Conservation (phyloP, 2,888 invertebrate species). For the Dascillus cervinus region DNA sequence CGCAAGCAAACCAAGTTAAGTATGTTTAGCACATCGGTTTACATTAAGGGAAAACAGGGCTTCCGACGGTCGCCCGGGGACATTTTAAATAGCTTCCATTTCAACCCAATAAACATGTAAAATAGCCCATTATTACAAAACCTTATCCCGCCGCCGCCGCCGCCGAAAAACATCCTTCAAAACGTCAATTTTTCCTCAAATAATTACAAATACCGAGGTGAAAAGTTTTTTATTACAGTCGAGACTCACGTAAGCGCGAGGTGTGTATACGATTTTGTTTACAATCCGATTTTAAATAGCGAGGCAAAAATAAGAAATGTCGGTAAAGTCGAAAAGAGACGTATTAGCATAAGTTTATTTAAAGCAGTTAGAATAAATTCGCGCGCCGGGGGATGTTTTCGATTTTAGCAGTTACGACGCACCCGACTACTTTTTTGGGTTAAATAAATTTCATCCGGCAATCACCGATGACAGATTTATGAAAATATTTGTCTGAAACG, state of each 20-base stretch:
- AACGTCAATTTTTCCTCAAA: no score
- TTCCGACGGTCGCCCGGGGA: slow-evolving; percentile 33
- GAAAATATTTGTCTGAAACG: slow-evolving; percentile 44
- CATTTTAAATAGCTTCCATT: slow-evolving; percentile 45
- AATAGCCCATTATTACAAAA: slow-evolving; percentile 42
- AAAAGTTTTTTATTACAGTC: no score
- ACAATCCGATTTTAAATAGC: no score
- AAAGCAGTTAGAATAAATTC: no score
- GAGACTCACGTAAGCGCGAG: no score
- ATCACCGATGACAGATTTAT: slow-evolving; percentile 46
- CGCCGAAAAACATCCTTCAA: no score
- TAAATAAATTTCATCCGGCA: slow-evolving; percentile 27
- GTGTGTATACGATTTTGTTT: no score
- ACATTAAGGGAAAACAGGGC: slow-evolving; percentile 21
- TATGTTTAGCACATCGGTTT: slow-evolving; percentile 26
- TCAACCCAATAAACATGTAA: slow-evolving; percentile 46
- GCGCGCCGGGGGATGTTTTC: slow-evolving; percentile 3
- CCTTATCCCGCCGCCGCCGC: slow-evolving; percentile 11
- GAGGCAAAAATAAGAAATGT: not conserved
- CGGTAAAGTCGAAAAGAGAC: slow-evolving; percentile 2
- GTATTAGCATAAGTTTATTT: slow-evolving; percentile 1
- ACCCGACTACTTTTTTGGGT: slow-evolving; percentile 19
- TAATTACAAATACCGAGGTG: no score
- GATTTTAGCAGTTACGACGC: slow-evolving; percentile 9
- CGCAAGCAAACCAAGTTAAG: slow-evolving; percentile 32